These are phyloP conservation scores for Scartelaos histophorus DNA, from an alignment of 2,113 vertebrate genomes.

Conservation along the genomic window DNA sequence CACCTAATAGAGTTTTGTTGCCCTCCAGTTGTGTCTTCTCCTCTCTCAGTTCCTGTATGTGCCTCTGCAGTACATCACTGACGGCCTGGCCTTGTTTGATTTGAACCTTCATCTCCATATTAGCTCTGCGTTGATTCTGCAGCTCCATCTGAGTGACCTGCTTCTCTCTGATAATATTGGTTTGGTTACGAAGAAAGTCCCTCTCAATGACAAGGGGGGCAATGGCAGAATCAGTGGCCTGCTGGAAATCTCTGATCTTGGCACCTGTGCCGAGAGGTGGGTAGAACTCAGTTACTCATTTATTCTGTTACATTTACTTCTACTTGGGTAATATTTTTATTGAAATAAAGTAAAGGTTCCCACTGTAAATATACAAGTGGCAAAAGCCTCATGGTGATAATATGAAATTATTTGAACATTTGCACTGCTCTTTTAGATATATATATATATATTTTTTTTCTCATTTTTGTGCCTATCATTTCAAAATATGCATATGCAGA, in stretches of 20 bases:
- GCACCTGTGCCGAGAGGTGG: slow-evolving; percentile 34
- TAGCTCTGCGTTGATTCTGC: slow-evolving; percentile 3
- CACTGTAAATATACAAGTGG: too few species aligned
- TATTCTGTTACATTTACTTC: too few species aligned
- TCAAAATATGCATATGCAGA: too few species aligned
- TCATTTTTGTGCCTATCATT: too few species aligned
- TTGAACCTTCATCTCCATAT: slow-evolving; percentile 20
- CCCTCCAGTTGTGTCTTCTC: slow-evolving; percentile 36
- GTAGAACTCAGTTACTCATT: too few species aligned
- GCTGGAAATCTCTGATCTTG: slow-evolving; percentile 29
- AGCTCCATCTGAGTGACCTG: slow-evolving; percentile 24
- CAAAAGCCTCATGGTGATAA: too few species aligned
- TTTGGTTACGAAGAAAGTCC: slow-evolving; percentile 56
- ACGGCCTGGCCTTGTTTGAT: slow-evolving; percentile 18
- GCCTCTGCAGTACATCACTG: slow-evolving; percentile 30
- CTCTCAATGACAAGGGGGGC: slow-evolving; percentile 37
- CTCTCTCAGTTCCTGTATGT: slow-evolving; percentile 34
- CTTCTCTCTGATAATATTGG: slow-evolving; percentile 18
- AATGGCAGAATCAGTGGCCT: slow-evolving; percentile 12
- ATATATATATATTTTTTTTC: too few species aligned
- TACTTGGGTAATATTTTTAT: too few species aligned
- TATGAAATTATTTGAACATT: too few species aligned
- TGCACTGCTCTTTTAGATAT: too few species aligned
- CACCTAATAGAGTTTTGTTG: slow-evolving; percentile 36
- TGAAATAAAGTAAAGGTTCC: too few species aligned